Conservation (phyloP, 2,113 vertebrate species). For the Heloderma charlesbogerti region DNA sequence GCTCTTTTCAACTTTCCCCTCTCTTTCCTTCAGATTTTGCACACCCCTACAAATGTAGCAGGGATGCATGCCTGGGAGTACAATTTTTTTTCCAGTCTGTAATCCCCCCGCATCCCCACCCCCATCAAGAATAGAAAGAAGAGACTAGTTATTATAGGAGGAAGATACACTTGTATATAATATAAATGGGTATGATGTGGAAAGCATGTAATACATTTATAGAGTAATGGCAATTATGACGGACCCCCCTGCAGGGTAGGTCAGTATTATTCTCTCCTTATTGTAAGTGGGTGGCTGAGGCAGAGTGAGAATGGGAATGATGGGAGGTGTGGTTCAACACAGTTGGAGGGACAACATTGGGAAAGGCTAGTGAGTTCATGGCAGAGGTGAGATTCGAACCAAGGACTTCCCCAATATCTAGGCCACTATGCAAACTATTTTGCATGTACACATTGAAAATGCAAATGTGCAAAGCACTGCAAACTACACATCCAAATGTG, state of each 20-base stretch:
- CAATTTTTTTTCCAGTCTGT: background rate
- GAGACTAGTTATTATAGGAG: background rate
- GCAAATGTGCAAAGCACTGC: background rate
- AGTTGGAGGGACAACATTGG: no score
- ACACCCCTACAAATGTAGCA: background rate
- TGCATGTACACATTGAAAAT: background rate
- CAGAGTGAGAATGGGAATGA: no score
- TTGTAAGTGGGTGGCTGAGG: background rate
- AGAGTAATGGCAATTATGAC: no score
- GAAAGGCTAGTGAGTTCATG: background rate
- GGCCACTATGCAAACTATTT: background rate
- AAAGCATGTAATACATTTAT: no score
- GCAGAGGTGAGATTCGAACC: background rate
- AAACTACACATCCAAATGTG: background rate
- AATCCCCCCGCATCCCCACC: no score
- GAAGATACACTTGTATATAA: no score
- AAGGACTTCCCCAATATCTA: background rate
- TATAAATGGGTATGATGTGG: no score
- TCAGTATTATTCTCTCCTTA: background rate
- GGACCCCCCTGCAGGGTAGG: background rate
- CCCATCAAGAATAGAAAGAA: background rate
- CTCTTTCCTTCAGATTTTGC: background rate
- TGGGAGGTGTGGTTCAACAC: no score
- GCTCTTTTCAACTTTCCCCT: background rate
- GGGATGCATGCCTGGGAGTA: background rate